A percentile compares a stretch with the other conserved stretches of the same genome.
Evolutionary conservation across 2,888 invertebrate species (phyloP).

Genomic region (Erebia palarica): DNA sequence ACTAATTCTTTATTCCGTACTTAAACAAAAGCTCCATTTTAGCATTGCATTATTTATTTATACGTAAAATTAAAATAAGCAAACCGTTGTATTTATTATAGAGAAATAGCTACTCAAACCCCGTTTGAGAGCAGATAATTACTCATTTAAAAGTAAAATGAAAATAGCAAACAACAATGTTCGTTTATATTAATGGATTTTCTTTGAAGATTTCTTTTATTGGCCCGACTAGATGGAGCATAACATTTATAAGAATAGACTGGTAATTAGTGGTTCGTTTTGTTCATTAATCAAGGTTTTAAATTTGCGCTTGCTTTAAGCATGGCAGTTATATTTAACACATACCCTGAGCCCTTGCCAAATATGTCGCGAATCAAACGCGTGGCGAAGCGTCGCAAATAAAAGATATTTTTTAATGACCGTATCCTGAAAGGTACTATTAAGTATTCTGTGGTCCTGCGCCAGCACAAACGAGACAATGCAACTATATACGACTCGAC

Average conservation of each 20-base stretch:
- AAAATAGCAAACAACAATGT: slow-evolving; percentile 2
- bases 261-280: too few relatives aligned
- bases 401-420: too few relatives aligned
- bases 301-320: background rate
- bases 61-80: background rate
- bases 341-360: too few relatives aligned
- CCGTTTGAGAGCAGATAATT: background rate
- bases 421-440: too few relatives aligned
- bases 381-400: too few relatives aligned
- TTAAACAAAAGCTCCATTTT: background rate
- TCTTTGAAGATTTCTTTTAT: background rate
- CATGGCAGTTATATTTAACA: too few relatives aligned
- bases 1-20: background rate
- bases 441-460: too few relatives aligned
- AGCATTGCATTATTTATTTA: background rate
- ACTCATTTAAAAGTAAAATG: slow-evolving; percentile 4
- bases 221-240: background rate
- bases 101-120: background rate
- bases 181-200: background rate
- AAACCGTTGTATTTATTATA: background rate
- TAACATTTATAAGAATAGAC: too few relatives aligned
- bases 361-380: too few relatives aligned
- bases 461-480: too few relatives aligned
- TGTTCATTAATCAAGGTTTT: background rate
- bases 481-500: too few relatives aligned